Conservation (phyloP, 1,140 invertebrate species). For the Cecropterus lyciades region DNA sequence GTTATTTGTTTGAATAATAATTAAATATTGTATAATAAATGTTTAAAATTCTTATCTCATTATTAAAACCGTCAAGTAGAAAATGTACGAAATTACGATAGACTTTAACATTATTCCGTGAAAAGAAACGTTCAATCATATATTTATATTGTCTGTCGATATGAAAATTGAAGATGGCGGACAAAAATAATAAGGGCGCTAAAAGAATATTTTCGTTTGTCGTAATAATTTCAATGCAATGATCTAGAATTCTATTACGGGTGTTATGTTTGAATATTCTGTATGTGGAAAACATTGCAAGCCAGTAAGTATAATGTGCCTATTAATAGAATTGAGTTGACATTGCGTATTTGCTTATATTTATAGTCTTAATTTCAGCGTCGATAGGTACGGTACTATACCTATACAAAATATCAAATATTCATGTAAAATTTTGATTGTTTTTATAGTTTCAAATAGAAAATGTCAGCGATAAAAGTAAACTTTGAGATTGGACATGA, state of each 20-base stretch:
- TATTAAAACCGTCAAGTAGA: no score
- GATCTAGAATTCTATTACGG: slow-evolving; percentile 34
- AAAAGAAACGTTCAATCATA: slow-evolving; percentile 7
- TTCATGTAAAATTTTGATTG: slow-evolving; percentile 8
- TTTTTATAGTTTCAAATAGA: slow-evolving; percentile 49
- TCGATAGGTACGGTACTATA: slow-evolving; percentile 11
- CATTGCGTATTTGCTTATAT: slow-evolving; percentile 40
- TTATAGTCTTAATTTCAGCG: slow-evolving; percentile 49
- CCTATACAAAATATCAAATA: slow-evolving; percentile 22
- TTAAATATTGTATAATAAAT: no score
- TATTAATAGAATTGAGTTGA: slow-evolving; percentile 39
- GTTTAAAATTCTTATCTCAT: no score
- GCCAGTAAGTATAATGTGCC: slow-evolving; percentile 30
- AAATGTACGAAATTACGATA: no score
- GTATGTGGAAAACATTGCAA: slow-evolving; percentile 13
- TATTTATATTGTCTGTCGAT: slow-evolving; percentile 38
- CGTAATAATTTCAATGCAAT: slow-evolving; percentile 50
- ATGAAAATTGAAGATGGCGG: slow-evolving; percentile 77
- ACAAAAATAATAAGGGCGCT: slow-evolving; percentile 83
- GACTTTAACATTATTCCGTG: not conserved
- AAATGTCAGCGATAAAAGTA: slow-evolving; percentile 91
- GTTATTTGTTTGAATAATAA: no score
- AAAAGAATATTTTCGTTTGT: slow-evolving; percentile 75
- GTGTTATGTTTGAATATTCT: slow-evolving; percentile 44
- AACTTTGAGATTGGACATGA: slow-evolving; percentile 96